Evolutionary conservation across 2,797 vertebrate genomes (phyloP).

Genomic region (Hemibagrus guttatus): DNA sequence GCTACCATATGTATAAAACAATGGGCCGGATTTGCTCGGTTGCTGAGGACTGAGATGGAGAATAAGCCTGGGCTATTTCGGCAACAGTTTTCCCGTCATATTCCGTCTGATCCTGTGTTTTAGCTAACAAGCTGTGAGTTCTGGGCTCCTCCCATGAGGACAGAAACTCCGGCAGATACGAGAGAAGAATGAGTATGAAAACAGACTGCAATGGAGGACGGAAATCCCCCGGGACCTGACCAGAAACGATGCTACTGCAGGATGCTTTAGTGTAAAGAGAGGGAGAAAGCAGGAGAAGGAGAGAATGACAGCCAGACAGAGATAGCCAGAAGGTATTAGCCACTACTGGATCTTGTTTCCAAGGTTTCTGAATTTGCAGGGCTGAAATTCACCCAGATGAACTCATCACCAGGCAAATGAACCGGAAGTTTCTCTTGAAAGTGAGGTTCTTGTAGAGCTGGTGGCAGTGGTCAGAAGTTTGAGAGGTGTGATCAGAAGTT

Average conservation of each 20-base stretch:
- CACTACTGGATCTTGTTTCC: background rate
- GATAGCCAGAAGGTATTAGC: background rate
- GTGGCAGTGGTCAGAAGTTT: background rate
- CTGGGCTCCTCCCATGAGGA: background rate
- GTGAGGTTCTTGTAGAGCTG: background rate
- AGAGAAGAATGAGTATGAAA: background rate
- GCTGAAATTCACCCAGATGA: background rate
- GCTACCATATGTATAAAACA: background rate
- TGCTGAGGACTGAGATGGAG: slow-evolving; percentile 3
- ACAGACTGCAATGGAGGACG: background rate
- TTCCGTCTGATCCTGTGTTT: slow-evolving; percentile 6
- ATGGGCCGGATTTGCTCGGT: background rate
- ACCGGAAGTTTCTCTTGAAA: background rate
- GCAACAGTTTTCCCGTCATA: background rate
- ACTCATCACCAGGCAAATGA: background rate
- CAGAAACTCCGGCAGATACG: background rate
- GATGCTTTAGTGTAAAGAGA: background rate
- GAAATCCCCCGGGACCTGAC: background rate
- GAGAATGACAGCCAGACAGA: background rate
- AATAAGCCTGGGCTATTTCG: background rate
- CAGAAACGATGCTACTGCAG: background rate
- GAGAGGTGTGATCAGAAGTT: background rate
- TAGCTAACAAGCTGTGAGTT: background rate
- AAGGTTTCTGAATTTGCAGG: background rate
- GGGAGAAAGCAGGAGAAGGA: background rate